Evolutionary conservation across 2,113 vertebrate genomes (phyloP).

Genomic region (Elanus axillaris): DNA sequence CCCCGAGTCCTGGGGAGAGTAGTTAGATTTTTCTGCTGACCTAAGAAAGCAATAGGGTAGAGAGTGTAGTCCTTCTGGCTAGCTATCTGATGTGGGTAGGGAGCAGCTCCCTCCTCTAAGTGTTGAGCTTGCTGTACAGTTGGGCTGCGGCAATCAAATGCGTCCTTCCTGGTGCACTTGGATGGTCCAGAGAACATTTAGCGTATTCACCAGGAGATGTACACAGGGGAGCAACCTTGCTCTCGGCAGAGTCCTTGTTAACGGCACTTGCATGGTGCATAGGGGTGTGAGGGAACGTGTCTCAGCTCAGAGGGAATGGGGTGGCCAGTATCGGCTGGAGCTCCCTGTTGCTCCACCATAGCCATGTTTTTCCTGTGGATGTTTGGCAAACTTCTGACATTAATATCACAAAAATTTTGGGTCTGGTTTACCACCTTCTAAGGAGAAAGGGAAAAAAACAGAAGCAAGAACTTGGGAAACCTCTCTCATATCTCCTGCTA

Average conservation of each 20-base stretch:
- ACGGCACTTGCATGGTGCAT: background rate
- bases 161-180: background rate
- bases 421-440: background rate
- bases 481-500: background rate
- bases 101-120: background rate
- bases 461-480: too few relatives aligned
- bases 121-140: background rate
- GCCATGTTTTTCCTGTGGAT: background rate
- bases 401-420: background rate
- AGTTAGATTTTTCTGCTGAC: background rate
- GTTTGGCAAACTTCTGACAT: background rate
- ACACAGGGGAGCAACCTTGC: background rate
- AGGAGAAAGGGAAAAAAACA: background rate
- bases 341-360: background rate
- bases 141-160: background rate
- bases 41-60: background rate
- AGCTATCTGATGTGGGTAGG: background rate
- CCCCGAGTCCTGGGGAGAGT: background rate
- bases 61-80: background rate
- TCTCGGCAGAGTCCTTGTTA: background rate
- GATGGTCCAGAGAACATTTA: background rate
- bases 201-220: background rate
- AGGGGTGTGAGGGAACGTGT: rapidly evolving
- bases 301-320: background rate
- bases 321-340: background rate